Conservation (phyloP, 2,888 invertebrate genomes). For the Cryptus armator region DNA sequence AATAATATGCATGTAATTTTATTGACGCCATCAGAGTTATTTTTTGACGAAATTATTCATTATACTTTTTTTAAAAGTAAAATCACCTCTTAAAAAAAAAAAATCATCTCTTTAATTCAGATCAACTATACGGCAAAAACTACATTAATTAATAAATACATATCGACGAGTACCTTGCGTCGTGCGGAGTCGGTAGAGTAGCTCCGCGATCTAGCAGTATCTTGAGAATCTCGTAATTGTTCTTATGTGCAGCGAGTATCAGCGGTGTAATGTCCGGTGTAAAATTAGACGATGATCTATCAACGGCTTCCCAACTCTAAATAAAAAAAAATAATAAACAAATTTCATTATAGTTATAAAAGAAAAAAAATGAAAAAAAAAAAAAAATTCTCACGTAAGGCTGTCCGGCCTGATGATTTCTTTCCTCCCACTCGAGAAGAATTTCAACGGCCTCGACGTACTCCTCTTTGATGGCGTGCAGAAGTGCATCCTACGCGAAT, state of each 20-base stretch:
- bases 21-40: no score
- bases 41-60: no score
- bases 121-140: no score
- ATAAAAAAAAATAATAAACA: slow-evolving; percentile 44
- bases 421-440: slow-evolving; percentile 95
- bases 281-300: slow-evolving; percentile 93
- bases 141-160: background rate
- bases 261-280: slow-evolving; percentile 98
- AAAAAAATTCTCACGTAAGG: slow-evolving; percentile 89
- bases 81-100: no score
- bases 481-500: slow-evolving; percentile 90
- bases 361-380: background rate
- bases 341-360: background rate
- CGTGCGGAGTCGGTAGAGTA: slow-evolving; percentile 95
- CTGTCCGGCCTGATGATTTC: slow-evolving; percentile 90
- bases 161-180: slow-evolving; percentile 89
- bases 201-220: slow-evolving; percentile 97
- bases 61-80: no score
- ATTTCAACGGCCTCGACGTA: slow-evolving; percentile 99
- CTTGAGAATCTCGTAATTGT: slow-evolving; percentile 99
- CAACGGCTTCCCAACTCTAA: slow-evolving; percentile 95
- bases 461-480: slow-evolving; percentile 99
- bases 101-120: no score
- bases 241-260: slow-evolving; percentile 97
- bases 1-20: background rate